Evolutionary conservation across 1,140 invertebrate species (phyloP).

Genomic region (Stegodyphus dumicola): DNA sequence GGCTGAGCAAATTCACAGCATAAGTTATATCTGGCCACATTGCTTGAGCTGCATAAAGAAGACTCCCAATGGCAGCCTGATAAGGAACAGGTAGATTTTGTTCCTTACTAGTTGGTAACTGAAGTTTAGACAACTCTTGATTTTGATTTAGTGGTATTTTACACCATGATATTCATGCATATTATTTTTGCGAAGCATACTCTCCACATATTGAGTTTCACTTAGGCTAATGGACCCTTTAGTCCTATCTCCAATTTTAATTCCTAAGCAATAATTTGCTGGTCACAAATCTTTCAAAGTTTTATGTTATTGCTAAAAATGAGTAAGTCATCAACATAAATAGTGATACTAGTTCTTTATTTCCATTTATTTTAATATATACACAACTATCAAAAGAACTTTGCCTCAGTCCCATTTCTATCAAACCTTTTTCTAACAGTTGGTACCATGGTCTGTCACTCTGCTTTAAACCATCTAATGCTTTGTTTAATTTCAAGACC

Average conservation of each 20-base stretch:
- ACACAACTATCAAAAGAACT: slow-evolving; percentile 61
- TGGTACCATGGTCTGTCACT: slow-evolving; percentile 61
- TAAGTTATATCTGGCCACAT: slow-evolving; percentile 70
- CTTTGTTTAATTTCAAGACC: slow-evolving; percentile 63
- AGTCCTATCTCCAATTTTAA: slow-evolving; percentile 24
- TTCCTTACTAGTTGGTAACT: background rate
- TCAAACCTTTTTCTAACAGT: no score
- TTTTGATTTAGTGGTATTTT: background rate
- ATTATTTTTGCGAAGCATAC: background rate
- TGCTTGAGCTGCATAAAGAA: slow-evolving; percentile 69
- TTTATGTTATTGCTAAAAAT: slow-evolving; percentile 24
- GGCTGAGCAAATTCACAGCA: slow-evolving; percentile 68
- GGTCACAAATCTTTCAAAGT: slow-evolving; percentile 28
- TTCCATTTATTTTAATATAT: slow-evolving; percentile 45
- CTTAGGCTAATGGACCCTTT: slow-evolving; percentile 30
- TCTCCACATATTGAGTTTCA: slow-evolving; percentile 14
- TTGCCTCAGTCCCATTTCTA: no score
- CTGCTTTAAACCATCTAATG: slow-evolving; percentile 63
- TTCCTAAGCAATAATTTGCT: slow-evolving; percentile 14
- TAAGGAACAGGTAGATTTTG: slow-evolving; percentile 20
- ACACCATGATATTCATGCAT: slow-evolving; percentile 11
- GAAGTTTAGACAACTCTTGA: background rate
- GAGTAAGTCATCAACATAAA: slow-evolving; percentile 62
- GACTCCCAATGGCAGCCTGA: slow-evolving; percentile 49
- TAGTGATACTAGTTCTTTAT: slow-evolving; percentile 36